Conservation (phyloP, 2,113 vertebrate species). For the Corapipo altera region DNA sequence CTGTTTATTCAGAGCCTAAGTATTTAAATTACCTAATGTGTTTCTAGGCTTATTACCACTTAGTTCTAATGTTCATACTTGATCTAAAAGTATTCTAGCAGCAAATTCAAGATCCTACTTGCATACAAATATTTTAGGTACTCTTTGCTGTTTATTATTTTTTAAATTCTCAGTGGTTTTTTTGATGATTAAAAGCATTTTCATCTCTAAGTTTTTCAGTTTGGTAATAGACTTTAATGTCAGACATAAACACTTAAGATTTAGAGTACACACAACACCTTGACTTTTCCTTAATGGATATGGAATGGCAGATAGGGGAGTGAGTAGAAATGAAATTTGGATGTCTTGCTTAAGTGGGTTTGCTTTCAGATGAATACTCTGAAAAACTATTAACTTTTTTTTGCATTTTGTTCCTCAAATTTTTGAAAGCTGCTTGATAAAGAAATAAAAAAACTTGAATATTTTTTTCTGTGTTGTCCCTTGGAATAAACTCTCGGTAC, state of each 20-base stretch:
- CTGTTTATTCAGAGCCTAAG: background rate
- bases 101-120: background rate
- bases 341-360: background rate
- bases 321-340: background rate
- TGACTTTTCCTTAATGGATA: background rate
- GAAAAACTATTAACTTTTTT: background rate
- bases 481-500: background rate
- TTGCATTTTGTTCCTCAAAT: background rate
- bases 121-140: background rate
- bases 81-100: background rate
- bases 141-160: background rate
- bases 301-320: background rate
- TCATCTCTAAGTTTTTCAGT: background rate
- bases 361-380: background rate
- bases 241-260: too few species aligned
- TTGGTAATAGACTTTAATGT: too few species aligned
- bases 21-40: background rate
- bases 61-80: background rate
- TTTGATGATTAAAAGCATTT: background rate
- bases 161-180: background rate
- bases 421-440: background rate
- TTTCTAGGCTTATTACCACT: background rate
- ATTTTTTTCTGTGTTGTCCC: background rate
- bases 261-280: background rate
- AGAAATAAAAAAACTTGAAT: background rate